Evolutionary conservation across 1,140 invertebrate species (phyloP).

Genomic region (Hycleus phaleratus): DNA sequence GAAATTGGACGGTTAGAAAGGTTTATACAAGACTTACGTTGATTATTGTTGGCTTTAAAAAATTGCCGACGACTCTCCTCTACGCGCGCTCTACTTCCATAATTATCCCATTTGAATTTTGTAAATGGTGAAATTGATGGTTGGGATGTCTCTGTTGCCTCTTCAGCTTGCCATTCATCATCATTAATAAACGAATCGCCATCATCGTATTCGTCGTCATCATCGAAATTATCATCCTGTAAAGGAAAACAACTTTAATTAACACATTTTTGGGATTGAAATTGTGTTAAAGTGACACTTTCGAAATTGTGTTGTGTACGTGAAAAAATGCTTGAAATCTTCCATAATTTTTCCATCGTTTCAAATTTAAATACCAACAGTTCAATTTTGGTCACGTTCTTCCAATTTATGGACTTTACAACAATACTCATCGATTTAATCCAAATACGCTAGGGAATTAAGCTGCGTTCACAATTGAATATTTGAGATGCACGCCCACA

Average conservation of each 20-base stretch:
- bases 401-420: no score
- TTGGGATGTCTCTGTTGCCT: constrained; percentile 20
- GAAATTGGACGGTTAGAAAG: background rate
- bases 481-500: no score
- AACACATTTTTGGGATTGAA: no score
- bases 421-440: no score
- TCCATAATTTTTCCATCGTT: no score
- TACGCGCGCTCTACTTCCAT: constrained; percentile 26
- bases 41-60: background rate
- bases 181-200: constrained; percentile 9
- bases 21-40: constrained; percentile 15
- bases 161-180: constrained; percentile 27
- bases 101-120: constrained; percentile 31
- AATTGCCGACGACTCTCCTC: constrained; percentile 25
- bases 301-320: no score
- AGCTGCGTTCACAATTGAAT: no score
- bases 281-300: no score
- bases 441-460: no score
- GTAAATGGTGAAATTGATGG: constrained; percentile 23
- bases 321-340: no score
- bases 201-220: constrained; percentile 16
- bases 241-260: background rate
- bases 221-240: constrained; percentile 13
- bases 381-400: no score
- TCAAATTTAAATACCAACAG: no score